These are phyloP conservation scores for Halichoerus grypus DNA, from an alignment of 2,113 vertebrate genomes.

Conservation along the genomic window DNA sequence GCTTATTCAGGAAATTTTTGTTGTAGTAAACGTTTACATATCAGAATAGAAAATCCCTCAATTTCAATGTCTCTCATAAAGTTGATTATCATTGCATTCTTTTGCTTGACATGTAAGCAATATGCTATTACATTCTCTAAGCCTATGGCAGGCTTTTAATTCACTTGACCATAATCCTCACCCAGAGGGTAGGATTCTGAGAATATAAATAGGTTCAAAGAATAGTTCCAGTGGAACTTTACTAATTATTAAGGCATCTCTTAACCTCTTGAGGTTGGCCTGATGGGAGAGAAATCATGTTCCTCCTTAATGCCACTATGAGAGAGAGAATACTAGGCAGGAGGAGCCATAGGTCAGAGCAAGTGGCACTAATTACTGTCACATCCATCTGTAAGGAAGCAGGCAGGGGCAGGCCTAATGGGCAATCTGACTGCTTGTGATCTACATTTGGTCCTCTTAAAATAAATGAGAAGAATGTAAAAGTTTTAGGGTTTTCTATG, in stretches of 20 bases:
- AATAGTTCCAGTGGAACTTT: slow-evolving; percentile 76
- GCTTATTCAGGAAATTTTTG: slow-evolving; percentile 41
- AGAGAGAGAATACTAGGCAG: slow-evolving; percentile 38
- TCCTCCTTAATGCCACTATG: slow-evolving; percentile 60
- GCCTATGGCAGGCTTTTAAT: slow-evolving; percentile 73
- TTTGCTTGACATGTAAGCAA: slow-evolving; percentile 70
- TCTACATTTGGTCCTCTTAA: slow-evolving; percentile 61
- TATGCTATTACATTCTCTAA: slow-evolving; percentile 73
- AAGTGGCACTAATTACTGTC: slow-evolving; percentile 16
- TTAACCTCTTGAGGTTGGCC: slow-evolving; percentile 66
- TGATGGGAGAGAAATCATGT: slow-evolving; percentile 51
- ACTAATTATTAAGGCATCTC: slow-evolving; percentile 75
- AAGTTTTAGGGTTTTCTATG: slow-evolving; percentile 54
- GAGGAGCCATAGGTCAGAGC: slow-evolving; percentile 37
- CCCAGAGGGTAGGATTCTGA: slow-evolving; percentile 58
- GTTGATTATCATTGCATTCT: slow-evolving; percentile 66
- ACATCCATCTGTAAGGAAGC: background rate
- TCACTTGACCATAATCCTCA: slow-evolving; percentile 70
- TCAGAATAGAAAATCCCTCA: slow-evolving; percentile 63
- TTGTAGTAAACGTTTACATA: slow-evolving; percentile 39
- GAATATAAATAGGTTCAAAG: slow-evolving; percentile 68
- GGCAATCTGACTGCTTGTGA: background rate
- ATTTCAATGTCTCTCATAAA: slow-evolving; percentile 69
- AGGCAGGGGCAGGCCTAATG: background rate
- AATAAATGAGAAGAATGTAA: slow-evolving; percentile 62